These are phyloP conservation scores for Amiota communis DNA, from an alignment of 2,888 invertebrate genomes.

Conservation along the genomic window DNA sequence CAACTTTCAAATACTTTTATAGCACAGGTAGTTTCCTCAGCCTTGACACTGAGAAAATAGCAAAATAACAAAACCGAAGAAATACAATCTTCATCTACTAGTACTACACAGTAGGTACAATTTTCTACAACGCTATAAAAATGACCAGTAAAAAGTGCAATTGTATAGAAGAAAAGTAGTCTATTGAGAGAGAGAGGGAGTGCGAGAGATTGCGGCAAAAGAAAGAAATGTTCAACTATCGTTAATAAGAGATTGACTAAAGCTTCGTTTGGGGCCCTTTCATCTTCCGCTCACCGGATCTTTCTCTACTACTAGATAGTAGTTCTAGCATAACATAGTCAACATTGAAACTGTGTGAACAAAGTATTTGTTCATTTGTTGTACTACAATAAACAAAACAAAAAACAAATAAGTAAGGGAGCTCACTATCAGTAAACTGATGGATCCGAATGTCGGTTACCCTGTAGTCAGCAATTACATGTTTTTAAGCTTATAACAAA, in stretches of 20 bases:
- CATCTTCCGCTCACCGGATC: not conserved
- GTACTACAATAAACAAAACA: too few species aligned
- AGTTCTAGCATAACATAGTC: too few species aligned
- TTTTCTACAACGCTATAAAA: not conserved
- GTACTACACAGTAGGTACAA: not conserved
- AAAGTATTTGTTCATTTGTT: too few species aligned
- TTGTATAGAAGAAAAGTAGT: not conserved
- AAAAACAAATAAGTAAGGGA: too few species aligned
- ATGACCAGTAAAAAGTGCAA: constrained; percentile 1
- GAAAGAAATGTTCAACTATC: not conserved
- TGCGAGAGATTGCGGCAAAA: not conserved
- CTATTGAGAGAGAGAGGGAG: not conserved
- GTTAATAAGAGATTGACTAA: not conserved
- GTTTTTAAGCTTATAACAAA: too few species aligned
- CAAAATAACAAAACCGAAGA: not conserved
- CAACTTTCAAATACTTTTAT: too few species aligned
- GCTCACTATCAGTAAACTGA: too few species aligned
- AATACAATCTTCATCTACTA: not conserved
- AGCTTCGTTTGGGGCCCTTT: not conserved
- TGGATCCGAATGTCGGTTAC: too few species aligned
- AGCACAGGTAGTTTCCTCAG: constrained; percentile 16
- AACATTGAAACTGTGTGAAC: too few species aligned
- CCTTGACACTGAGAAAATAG: constrained; percentile 14
- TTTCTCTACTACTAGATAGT: not conserved
- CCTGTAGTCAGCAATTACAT: too few species aligned